These are phyloP conservation scores for Phaonia tiefii DNA, from an alignment of 2,888 invertebrate genomes.

Conservation along the genomic window DNA sequence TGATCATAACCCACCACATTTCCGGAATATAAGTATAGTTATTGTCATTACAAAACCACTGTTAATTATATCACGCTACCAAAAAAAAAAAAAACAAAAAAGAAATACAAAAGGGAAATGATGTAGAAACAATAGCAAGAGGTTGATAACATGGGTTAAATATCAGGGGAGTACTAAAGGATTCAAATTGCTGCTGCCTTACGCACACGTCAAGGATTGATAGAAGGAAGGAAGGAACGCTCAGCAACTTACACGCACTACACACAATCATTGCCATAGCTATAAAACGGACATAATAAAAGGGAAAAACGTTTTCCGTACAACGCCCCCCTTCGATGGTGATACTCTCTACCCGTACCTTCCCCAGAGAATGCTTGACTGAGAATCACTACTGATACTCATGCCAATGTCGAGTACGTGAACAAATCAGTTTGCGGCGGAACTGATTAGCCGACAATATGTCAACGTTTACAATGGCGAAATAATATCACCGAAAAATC, in stretches of 20 bases:
- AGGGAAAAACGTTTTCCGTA: slow-evolving; percentile 20
- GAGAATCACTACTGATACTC: too few relatives aligned
- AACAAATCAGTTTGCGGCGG: slow-evolving; percentile 75
- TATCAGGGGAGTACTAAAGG: slow-evolving; percentile 77
- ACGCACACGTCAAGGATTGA: slow-evolving; percentile 48
- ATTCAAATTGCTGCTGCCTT: slow-evolving; percentile 66
- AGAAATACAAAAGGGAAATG: slow-evolving; percentile 23
- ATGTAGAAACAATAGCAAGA: slow-evolving; percentile 14
- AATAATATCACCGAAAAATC: slow-evolving; percentile 66
- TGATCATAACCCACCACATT: too few relatives aligned
- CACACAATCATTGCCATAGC: slow-evolving; percentile 52
- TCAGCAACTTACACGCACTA: slow-evolving; percentile 46
- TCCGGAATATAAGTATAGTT: too few relatives aligned
- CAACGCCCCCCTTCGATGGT: slow-evolving; percentile 13
- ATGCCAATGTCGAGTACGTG: too few relatives aligned
- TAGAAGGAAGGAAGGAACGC: slow-evolving; percentile 38
- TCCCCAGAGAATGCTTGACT: too few relatives aligned
- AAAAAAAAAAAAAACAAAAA: too few relatives aligned
- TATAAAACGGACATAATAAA: slow-evolving; percentile 33
- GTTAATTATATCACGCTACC: too few relatives aligned
- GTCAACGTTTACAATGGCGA: slow-evolving; percentile 71
- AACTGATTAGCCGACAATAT: slow-evolving; percentile 80
- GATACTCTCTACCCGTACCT: too few relatives aligned
- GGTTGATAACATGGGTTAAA: slow-evolving; percentile 69
- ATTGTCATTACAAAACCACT: too few relatives aligned